phyloP scores from a whole-genome alignment of 1,140 invertebrate genomes.

The Brachionus angularis region DNA sequence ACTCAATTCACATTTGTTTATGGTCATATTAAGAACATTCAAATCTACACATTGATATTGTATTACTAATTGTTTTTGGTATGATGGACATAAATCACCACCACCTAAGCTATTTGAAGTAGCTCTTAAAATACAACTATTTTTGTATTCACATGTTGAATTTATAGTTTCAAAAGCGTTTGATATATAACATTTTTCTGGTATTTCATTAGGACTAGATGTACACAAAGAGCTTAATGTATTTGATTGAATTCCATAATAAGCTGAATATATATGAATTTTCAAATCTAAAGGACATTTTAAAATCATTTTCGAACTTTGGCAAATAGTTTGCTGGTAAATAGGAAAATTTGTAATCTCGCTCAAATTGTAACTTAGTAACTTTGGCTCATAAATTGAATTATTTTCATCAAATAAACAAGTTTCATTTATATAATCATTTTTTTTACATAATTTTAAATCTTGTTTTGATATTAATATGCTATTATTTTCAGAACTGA shows the following conservation, averaged over 20 bases:
- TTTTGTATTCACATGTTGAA: conserved; percentile 13
- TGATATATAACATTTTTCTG: background rate
- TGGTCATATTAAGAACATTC: background rate
- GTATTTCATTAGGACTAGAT: background rate
- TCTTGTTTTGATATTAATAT: too few relatives aligned
- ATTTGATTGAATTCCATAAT: conserved; percentile 28
- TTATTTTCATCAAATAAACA: background rate
- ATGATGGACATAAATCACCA: background rate
- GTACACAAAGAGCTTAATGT: background rate
- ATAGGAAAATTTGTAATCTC: too few relatives aligned
- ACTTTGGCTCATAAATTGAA: too few relatives aligned
- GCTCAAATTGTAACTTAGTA: too few relatives aligned
- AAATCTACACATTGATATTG: conserved; percentile 31
- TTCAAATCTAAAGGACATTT: background rate
- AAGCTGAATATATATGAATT: conserved; percentile 37
- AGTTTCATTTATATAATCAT: background rate
- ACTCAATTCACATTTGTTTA: background rate
- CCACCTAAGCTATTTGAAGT: conserved; percentile 22
- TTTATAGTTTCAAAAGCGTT: conserved; percentile 1
- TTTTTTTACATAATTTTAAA: background rate
- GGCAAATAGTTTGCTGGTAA: conserved; percentile 28
- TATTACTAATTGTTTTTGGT: conserved; percentile 8
- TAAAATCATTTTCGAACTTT: background rate
- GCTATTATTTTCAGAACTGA: background rate
- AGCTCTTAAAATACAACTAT: conserved; percentile 7